A percentile compares a stretch with the other conserved stretches of the same genome.
phyloP scores from a whole-genome alignment of 1,140 invertebrate genomes.

The Drosophila persimilis region DNA sequence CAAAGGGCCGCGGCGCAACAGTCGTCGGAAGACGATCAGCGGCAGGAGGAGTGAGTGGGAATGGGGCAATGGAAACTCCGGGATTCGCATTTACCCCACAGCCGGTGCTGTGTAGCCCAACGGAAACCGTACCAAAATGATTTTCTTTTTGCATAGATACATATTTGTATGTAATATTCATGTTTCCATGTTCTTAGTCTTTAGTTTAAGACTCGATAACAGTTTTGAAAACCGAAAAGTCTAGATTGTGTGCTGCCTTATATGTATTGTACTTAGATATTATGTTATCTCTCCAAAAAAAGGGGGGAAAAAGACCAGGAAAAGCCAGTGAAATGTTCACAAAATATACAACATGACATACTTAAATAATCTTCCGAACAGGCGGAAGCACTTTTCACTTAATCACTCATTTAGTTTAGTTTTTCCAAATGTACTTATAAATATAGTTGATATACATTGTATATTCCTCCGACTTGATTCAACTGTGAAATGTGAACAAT shows the following conservation, averaged over 20 bases:
- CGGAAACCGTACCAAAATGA: conserved; percentile 44
- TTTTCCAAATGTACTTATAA: not conserved
- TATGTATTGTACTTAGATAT: conserved; percentile 51
- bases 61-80: not conserved
- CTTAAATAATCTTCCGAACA: no score
- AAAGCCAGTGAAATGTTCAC: no score
- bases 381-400: no score
- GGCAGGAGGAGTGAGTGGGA: not conserved
- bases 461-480: conserved; percentile 13
- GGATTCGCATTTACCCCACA: conserved; percentile 42
- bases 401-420: conserved; percentile 16
- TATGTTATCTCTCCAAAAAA: conserved; percentile 1
- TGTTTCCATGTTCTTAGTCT: conserved; percentile 44
- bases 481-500: conserved; percentile 13
- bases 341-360: no score
- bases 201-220: conserved; percentile 23
- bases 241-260: conserved; percentile 49
- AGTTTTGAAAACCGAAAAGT: conserved; percentile 41
- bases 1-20: not conserved
- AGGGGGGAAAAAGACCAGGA: no score
- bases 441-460: conserved; percentile 9
- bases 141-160: conserved; percentile 12
- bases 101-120: conserved; percentile 3
- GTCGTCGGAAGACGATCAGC: conserved; percentile 6
- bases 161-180: conserved; percentile 19